phyloP scores from a whole-genome alignment of 2,888 invertebrate genomes.

The Microchrysa polita region DNA sequence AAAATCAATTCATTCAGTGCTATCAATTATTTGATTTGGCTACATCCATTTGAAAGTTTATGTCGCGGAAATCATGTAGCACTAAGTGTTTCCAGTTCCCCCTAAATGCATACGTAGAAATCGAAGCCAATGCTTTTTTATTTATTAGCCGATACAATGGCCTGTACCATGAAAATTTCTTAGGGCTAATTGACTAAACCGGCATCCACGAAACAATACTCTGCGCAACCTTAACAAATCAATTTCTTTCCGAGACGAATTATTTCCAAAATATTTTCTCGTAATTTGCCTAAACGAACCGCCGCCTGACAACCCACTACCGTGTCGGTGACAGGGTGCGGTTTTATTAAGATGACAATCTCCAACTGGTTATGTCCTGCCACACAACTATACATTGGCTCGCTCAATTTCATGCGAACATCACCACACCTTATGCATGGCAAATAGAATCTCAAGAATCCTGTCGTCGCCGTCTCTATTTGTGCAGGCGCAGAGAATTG shows the following conservation, averaged over 20 bases:
- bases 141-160: too few species aligned
- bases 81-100: too few species aligned
- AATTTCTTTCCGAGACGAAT: slow-evolving; percentile 40
- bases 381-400: not conserved
- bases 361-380: slow-evolving; percentile 20
- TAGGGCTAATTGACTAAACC: too few species aligned
- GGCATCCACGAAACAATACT: too few species aligned
- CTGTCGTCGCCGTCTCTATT: slow-evolving; percentile 34
- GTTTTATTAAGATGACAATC: slow-evolving; percentile 49
- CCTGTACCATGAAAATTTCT: too few species aligned
- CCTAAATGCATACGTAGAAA: too few species aligned
- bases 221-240: slow-evolving; percentile 26
- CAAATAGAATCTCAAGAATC: not conserved
- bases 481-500: slow-evolving; percentile 16
- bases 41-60: too few species aligned
- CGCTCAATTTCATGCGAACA: too few species aligned
- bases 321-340: slow-evolving; percentile 40
- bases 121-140: too few species aligned
- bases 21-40: not conserved
- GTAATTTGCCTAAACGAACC: slow-evolving; percentile 18
- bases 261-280: slow-evolving; percentile 42
- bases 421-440: too few species aligned
- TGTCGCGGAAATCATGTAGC: too few species aligned
- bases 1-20: slow-evolving; percentile 8
- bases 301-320: slow-evolving; percentile 5